These are phyloP conservation scores for Phyllostomus hastatus DNA, from an alignment of 2,113 vertebrate genomes.

Conservation along the genomic window DNA sequence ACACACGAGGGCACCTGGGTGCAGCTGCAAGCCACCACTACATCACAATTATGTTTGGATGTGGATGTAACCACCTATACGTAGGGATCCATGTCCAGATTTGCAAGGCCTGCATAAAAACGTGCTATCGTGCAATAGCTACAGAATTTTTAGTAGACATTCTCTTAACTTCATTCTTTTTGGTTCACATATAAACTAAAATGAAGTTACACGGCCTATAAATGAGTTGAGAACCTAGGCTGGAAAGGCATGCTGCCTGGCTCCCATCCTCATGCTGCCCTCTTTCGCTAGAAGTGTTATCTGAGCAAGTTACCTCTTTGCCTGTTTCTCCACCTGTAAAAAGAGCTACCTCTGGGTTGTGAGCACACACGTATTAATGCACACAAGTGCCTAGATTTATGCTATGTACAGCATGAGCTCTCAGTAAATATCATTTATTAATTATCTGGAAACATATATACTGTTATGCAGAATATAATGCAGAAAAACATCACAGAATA, in stretches of 20 bases:
- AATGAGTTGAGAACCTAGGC: background rate
- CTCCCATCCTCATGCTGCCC: background rate
- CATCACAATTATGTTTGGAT: background rate
- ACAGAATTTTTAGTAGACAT: constrained; percentile 28
- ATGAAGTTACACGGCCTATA: background rate
- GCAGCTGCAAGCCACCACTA: background rate
- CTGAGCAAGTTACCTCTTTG: background rate
- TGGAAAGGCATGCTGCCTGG: background rate
- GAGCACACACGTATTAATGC: background rate
- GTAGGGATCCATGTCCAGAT: background rate
- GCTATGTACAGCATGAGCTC: background rate
- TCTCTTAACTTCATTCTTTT: background rate
- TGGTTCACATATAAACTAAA: background rate
- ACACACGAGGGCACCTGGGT: background rate
- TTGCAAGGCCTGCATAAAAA: background rate
- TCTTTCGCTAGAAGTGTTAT: background rate
- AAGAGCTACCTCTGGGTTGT: background rate
- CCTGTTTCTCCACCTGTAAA: background rate
- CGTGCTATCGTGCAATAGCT: background rate
- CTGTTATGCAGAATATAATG: background rate
- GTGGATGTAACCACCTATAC: background rate
- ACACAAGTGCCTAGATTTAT: background rate
- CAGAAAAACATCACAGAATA: background rate
- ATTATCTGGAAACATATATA: background rate
- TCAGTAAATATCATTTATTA: background rate